Base-by-base conservation (phyloP, 1,140 invertebrate genomes). In the Sarcophaga bullata region DNA sequence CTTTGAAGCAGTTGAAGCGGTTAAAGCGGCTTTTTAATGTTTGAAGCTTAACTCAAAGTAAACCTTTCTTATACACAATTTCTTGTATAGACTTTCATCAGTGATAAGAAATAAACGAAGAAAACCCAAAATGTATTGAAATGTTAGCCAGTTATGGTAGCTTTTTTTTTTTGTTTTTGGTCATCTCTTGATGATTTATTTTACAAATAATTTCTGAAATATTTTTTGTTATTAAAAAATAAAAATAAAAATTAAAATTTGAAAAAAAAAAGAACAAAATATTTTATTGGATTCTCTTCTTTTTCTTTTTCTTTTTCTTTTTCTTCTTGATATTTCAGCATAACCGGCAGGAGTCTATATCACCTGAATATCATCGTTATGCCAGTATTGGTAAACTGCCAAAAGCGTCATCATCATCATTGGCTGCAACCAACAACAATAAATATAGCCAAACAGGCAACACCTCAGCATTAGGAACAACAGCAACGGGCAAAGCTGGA, bases 331-430 rank as follows among this genome's bases (percentile, higher is more conserved):
- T 80, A 80, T n/a, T 80, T 83, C 85, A 89, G 87, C 88, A 89
- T 82, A 85, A 89, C 83, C 88, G 88, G 76, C 88, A 89, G 86
- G 88, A 89, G 84, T 89, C 87, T 75, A 85, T 89, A 84, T 89
- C 88, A 80, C 88, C 88, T 83, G 88, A 89, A 73, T 88, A 87
- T 85, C 88, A 89, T 81, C 87, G 88, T 83, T 89, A 89, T 87
- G 87, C 88, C 37, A 89, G 88, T 85, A 88, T 88, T 85, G 88
- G 88, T 84, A 89, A 89, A 84, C 85, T 89, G 85, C 87, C 88
- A 37, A 88, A 82, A 80, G 80, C 84, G 19, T n/a, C 75, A 19
- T 25, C 68, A 9, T 25, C 58, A 15, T 13, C 78, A 19, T 6
- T 68, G 11, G 62, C n/a, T 4, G 17, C 62, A 68, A 17, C 62